Evolutionary conservation across 2,888 invertebrate genomes (phyloP).

Genomic region (Xylota segnis): DNA sequence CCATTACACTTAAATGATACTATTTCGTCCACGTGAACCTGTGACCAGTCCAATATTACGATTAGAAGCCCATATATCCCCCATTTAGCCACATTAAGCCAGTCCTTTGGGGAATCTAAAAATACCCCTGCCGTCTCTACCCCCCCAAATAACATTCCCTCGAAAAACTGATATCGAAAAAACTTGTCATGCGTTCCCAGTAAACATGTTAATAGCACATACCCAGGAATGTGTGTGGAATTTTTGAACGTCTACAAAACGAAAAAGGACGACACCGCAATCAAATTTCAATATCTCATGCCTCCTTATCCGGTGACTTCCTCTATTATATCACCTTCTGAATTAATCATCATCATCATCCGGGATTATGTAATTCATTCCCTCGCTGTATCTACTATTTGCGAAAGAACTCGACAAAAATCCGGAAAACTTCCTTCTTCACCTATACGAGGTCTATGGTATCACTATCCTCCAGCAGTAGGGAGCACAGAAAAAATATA

Average conservation of each 20-base stretch:
- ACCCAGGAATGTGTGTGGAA: slow-evolving; percentile 19
- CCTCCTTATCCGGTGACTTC: slow-evolving; percentile 15
- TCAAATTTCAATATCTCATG: slow-evolving; percentile 55
- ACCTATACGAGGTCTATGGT: not conserved
- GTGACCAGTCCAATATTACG: not conserved
- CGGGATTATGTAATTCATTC: slow-evolving; percentile 62
- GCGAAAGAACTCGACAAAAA: slow-evolving; percentile 17
- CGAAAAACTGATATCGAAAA: not conserved
- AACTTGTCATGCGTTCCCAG: slow-evolving; percentile 39
- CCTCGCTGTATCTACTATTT: not conserved
- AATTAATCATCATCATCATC: slow-evolving; percentile 63
- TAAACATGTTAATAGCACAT: slow-evolving; percentile 25
- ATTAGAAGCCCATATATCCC: slow-evolving; percentile 1
- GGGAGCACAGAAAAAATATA: not conserved
- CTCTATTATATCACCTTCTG: slow-evolving; percentile 44
- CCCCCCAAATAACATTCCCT: not conserved
- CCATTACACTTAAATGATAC: not conserved
- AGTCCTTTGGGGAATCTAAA: not conserved
- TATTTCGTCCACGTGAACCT: not conserved
- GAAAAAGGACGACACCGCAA: slow-evolving; percentile 25
- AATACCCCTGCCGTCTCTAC: not conserved
- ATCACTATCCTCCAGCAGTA: slow-evolving; percentile 21
- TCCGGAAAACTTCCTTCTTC: not conserved
- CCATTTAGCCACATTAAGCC: not conserved
- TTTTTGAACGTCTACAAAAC: slow-evolving; percentile 1